Base-by-base conservation (phyloP, 2,797 vertebrate species). In the Sandelia bainsii region DNA sequence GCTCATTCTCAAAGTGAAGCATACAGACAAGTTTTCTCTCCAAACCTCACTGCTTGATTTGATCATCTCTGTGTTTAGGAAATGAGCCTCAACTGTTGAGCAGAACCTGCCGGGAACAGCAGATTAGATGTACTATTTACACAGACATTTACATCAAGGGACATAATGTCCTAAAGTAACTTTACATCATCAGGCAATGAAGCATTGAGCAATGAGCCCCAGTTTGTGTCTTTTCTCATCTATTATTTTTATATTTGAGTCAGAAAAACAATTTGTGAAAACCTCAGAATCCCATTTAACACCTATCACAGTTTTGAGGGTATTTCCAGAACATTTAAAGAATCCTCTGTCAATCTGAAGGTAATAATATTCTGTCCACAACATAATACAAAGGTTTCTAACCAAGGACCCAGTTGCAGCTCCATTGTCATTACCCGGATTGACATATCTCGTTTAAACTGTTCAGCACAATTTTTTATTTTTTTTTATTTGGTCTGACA, bases 101-200 rank as follows among this genome's bases (percentile, higher is more conserved):
- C 79, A 79, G 62, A 82, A 76, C 73, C 71, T 62, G 77, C 71
- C 75, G 22, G 69, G 46, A 86, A 82, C 85, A 87, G 82, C 84
- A 85, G 69, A 79, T 81, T 65, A 70, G 57, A 84, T 81, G 77
- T 52, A 59, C 73, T 81, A 85, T 86, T 62, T 78, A 86, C 89
- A 89, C 49, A 89, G 48, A 92, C 77, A 90, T 89, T 86, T 89
- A 90, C 92, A 91, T 81, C 66, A 57, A 65, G 62, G 64, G 77
- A 80, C 79, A 72, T 22, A 23, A 64, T 11, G 77, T 74, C 79
- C 71, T 58, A 69, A 81, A 80, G 75, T 67, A 71, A 87, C 82
- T 83, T 83, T 75, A 87, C 72, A 87, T 81, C 72, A 87, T 80
- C 75, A 81, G 77, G 76, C 69, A 75, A 72, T 27, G 60, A 75